Conservation (phyloP, 2,888 invertebrate genomes). For the Cephus sareptanus region DNA sequence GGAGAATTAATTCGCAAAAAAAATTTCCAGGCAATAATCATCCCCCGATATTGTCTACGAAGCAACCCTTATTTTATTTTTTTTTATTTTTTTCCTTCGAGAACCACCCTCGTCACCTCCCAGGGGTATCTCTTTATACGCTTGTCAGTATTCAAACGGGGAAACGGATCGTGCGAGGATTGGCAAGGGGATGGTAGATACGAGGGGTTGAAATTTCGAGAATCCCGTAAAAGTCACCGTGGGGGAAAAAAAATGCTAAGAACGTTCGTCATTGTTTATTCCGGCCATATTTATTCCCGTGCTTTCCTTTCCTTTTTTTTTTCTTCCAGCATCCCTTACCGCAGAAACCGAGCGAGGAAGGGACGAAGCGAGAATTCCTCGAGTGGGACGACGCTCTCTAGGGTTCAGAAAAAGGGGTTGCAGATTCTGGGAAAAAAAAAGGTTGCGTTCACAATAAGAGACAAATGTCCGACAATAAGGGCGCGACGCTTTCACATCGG, state of each 20-base stretch:
- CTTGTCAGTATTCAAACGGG: neutral
- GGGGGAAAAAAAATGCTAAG: neutral
- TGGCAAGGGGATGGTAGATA: neutral
- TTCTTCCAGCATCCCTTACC: neutral
- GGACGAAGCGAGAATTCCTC: neutral
- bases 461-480: conserved; percentile 7
- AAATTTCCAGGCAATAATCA: neutral
- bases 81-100: neutral
- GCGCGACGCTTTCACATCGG: neutral
- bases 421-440: neutral
- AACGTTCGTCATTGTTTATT: neutral
- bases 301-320: neutral
- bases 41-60: neutral
- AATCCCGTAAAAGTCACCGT: neutral
- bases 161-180: neutral
- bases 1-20: neutral
- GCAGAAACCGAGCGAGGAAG: neutral
- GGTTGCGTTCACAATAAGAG: neutral
- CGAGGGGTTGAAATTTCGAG: neutral
- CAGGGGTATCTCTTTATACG: neutral
- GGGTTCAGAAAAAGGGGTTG: neutral
- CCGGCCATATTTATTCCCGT: neutral
- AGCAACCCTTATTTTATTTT: neutral
- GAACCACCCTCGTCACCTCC: neutral
- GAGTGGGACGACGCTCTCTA: neutral